phyloP scores from a whole-genome alignment of 2,888 invertebrate genomes.

The Drosophila buzzatii region DNA sequence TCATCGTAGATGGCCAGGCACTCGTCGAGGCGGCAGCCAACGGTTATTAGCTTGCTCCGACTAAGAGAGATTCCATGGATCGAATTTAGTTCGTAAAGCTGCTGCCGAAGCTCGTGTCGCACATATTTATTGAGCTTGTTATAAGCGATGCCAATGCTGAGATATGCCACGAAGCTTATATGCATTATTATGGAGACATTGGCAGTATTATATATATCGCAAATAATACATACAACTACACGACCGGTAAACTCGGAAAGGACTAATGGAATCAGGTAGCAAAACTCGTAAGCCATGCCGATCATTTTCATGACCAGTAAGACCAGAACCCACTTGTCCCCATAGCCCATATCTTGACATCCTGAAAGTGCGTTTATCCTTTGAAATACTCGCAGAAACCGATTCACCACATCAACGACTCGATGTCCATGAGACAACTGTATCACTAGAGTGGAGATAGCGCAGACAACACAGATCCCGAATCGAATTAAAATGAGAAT shows the following conservation, averaged over 20 bases:
- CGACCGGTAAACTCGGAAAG: fast-evolving
- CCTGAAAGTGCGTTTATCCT: slow-evolving; percentile 36
- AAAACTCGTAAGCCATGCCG: slow-evolving; percentile 42
- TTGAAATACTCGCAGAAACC: slow-evolving; percentile 46
- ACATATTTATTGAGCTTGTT: slow-evolving; percentile 55
- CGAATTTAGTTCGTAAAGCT: slow-evolving; percentile 34
- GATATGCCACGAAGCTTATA: slow-evolving; percentile 57
- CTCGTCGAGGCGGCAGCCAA: slow-evolving; percentile 45
- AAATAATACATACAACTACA: fast-evolving
- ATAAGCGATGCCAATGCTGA: slow-evolving; percentile 57
- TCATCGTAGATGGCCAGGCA: slow-evolving; percentile 60
- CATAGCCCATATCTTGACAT: slow-evolving; percentile 30
- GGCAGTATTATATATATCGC: slow-evolving; percentile 21
- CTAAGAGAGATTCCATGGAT: background rate
- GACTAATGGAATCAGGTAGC: background rate
- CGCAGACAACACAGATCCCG: slow-evolving; percentile 20
- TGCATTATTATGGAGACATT: slow-evolving; percentile 44
- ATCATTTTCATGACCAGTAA: slow-evolving; percentile 41
- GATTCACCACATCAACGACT: slow-evolving; percentile 47
- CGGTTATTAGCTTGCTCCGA: slow-evolving; percentile 13
- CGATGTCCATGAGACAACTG: slow-evolving; percentile 39
- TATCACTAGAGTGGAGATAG: slow-evolving; percentile 38
- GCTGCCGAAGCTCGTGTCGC: slow-evolving; percentile 37
- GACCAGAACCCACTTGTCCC: slow-evolving; percentile 43
- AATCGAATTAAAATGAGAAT: slow-evolving; percentile 18